Conservation (phyloP, 2,113 vertebrate genomes). For the Fulica atra region DNA sequence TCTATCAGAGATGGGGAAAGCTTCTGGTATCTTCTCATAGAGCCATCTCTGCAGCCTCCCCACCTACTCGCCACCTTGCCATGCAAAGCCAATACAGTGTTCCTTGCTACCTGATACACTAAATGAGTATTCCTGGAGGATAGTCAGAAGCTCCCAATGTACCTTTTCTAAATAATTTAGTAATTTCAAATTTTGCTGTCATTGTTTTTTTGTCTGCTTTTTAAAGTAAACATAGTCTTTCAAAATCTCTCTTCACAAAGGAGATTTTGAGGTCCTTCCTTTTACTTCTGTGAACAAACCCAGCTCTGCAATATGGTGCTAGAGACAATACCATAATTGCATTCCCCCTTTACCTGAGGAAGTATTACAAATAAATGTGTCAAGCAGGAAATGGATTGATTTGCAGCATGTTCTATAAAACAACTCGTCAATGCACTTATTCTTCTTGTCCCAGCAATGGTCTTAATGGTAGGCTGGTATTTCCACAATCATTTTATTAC, state of each 20-base stretch:
- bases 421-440: neutral
- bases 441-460: neutral
- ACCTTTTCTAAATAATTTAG: neutral
- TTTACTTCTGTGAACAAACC: neutral
- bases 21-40: neutral
- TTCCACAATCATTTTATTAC: constrained; percentile 19
- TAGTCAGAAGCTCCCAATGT: neutral
- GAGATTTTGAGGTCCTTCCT: neutral
- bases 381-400: constrained; percentile 32
- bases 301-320: neutral
- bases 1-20: accelerated
- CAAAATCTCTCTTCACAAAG: neutral
- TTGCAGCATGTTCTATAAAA: constrained; percentile 11
- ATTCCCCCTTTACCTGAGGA: neutral
- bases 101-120: neutral
- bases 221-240: neutral
- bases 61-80: neutral
- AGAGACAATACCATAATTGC: neutral
- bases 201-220: neutral
- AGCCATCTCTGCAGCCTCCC: neutral
- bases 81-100: neutral
- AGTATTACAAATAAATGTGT: constrained; percentile 8
- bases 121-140: neutral
- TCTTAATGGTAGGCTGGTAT: constrained; percentile 22
- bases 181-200: neutral